Percentiles rank a stretch among this genome's conserved stretches.
These are phyloP conservation scores for Paramormyrops hopkinsi DNA, from an alignment of 2,797 vertebrate species.

Conservation along the genomic window DNA sequence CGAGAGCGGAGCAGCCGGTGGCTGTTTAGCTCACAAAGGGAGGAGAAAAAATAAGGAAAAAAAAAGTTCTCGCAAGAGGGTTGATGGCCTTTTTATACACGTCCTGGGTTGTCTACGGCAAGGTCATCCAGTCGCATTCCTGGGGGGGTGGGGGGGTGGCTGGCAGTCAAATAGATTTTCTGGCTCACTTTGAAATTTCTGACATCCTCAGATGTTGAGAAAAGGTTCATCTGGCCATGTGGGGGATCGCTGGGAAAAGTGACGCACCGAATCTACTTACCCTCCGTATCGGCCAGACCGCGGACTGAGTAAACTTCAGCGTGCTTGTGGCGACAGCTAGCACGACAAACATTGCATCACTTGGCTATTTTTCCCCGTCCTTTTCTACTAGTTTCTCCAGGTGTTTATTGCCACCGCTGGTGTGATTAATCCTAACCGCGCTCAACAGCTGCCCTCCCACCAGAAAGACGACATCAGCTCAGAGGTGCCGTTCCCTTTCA, in stretches of 20 bases:
- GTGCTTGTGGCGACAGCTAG: background rate
- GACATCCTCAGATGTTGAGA: background rate
- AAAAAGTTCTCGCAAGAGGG: background rate
- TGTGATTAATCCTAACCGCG: background rate
- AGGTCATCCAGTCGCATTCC: background rate
- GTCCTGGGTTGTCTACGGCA: background rate
- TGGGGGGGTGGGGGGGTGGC: background rate
- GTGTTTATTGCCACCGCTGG: background rate
- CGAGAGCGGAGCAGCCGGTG: background rate
- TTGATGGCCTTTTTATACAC: background rate
- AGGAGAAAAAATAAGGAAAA: background rate
- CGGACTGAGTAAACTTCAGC: background rate
- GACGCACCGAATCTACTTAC: background rate
- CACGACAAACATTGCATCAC: background rate
- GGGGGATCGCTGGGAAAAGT: background rate
- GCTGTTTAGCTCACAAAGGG: background rate
- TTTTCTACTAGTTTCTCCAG: background rate
- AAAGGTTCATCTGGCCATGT: slow-evolving; percentile 4
- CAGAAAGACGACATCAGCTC: background rate
- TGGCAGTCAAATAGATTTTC: background rate
- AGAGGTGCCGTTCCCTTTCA: background rate
- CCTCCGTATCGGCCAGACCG: background rate
- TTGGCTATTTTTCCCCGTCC: background rate
- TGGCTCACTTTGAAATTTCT: background rate
- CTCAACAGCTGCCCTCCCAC: background rate